These are phyloP conservation scores for Empis stercorea DNA, from an alignment of 2,888 invertebrate genomes.

Conservation along the genomic window DNA sequence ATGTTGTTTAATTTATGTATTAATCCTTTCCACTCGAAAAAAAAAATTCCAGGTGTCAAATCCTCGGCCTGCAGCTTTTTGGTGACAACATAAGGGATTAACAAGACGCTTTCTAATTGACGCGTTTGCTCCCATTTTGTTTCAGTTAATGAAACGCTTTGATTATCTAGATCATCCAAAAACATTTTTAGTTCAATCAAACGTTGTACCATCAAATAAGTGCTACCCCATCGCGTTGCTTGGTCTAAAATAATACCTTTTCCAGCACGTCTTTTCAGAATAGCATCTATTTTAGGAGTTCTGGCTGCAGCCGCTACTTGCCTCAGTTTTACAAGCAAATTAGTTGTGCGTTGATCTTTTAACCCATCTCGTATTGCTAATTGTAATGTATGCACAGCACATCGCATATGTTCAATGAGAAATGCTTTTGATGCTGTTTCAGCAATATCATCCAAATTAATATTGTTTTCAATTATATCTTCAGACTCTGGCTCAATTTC, in stretches of 20 bases:
- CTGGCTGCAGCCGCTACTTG: neutral
- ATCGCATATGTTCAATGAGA: neutral
- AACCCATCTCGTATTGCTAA: constrained; percentile 1
- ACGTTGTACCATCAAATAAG: constrained; percentile 2
- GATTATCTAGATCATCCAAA: neutral
- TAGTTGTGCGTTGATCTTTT: neutral
- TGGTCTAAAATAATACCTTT: neutral
- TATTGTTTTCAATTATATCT: neutral
- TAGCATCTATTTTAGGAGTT: constrained; percentile 1
- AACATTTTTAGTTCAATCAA: neutral
- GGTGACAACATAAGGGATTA: neutral
- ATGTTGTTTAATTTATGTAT: neutral
- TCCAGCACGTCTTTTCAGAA: neutral
- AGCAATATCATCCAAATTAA: neutral
- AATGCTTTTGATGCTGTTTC: neutral
- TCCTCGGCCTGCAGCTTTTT: neutral
- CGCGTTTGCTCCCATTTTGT: neutral
- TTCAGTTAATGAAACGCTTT: neutral
- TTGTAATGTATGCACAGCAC: neutral
- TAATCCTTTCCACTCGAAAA: neutral
- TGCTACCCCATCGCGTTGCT: constrained; percentile 1
- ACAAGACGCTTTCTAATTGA: neutral
- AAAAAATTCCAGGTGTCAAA: neutral
- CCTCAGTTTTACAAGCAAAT: neutral
- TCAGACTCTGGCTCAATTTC: neutral